Conservation (phyloP, 2,113 vertebrate genomes). For the Eptesicus fuscus region DNA sequence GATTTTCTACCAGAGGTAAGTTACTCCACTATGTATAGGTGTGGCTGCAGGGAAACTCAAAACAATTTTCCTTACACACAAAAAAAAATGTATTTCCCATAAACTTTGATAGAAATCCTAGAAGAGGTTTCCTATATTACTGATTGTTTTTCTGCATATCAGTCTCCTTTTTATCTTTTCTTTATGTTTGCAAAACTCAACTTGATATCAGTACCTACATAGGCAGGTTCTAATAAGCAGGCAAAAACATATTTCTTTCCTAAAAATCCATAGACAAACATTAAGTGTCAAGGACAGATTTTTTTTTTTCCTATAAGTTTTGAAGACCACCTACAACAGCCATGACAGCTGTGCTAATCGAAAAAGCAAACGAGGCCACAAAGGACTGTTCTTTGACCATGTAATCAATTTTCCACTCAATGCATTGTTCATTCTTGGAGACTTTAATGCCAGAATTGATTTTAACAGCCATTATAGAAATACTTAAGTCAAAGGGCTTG, state of each 20-base stretch:
- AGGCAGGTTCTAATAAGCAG: conserved; percentile 60
- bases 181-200: conserved; percentile 57
- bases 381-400: conserved; percentile 86
- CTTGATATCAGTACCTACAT: conserved; percentile 26
- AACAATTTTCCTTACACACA: background rate
- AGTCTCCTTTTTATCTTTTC: background rate
- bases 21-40: background rate
- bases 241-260: conserved; percentile 69
- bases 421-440: conserved; percentile 87
- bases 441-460: conserved; percentile 89
- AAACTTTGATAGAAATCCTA: background rate
- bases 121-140: background rate
- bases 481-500: conserved; percentile 84
- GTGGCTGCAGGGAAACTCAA: background rate
- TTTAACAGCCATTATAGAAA: conserved; percentile 87
- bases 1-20: background rate
- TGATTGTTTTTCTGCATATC: background rate
- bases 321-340: conserved; percentile 83
- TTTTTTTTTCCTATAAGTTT: conserved; percentile 71
- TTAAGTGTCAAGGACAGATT: conserved; percentile 82
- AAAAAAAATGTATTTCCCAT: conserved; percentile 1
- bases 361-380: conserved; percentile 87
- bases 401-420: conserved; percentile 89
- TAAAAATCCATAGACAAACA: conserved; percentile 74
- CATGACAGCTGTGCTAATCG: conserved; percentile 87